Conservation (phyloP, 2,113 vertebrate species). For the Nymphicus hollandicus region DNA sequence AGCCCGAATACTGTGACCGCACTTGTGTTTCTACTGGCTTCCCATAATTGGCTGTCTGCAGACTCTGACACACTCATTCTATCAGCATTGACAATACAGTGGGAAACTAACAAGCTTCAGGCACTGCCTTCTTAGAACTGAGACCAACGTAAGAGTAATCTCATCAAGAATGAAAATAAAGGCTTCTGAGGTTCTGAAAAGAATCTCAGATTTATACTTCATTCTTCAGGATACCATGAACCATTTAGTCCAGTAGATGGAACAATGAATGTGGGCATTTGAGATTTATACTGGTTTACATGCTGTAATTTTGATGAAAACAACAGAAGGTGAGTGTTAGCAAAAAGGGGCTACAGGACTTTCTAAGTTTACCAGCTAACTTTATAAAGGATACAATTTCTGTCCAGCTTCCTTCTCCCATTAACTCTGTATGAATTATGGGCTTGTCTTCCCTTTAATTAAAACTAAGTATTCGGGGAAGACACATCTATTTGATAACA, state of each 20-base stretch:
- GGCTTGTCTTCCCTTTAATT: not conserved
- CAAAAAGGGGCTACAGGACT: not conserved
- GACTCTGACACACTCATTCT: not conserved
- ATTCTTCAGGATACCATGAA: not conserved
- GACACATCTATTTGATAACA: not conserved
- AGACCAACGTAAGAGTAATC: not conserved
- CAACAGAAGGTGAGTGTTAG: accelerated
- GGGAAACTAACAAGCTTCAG: not conserved
- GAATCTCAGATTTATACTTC: not conserved
- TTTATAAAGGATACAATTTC: not conserved
- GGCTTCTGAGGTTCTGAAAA: not conserved
- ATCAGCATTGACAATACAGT: not conserved
- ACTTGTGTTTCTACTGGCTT: not conserved
- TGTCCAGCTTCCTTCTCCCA: not conserved
- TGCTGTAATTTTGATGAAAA: not conserved
- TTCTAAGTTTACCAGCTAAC: not conserved
- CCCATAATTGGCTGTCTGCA: not conserved
- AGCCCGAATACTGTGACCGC: not conserved
- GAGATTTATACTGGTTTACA: not conserved
- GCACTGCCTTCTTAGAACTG: not conserved
- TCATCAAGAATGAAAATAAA: not conserved
- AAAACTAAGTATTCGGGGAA: not conserved
- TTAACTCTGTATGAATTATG: accelerated
- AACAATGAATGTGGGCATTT: not conserved
- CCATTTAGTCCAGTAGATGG: not conserved